Conservation (phyloP, 2,888 invertebrate genomes). For the Drosophila robusta region DNA sequence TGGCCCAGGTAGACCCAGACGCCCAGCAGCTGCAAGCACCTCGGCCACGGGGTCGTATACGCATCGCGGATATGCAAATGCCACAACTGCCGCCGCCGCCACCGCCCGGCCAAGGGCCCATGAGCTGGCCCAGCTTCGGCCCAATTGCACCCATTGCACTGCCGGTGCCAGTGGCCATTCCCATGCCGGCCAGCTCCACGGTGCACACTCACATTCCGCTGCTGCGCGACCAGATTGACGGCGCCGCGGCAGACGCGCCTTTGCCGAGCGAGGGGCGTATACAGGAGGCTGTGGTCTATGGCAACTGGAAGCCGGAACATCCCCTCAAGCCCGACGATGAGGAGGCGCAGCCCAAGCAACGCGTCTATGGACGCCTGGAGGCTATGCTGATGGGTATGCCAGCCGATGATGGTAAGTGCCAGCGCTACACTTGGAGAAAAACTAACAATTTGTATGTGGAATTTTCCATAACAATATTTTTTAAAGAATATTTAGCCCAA, state of each 20-base stretch:
- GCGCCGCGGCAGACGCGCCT: constrained; percentile 13
- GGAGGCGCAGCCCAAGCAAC: constrained; percentile 47
- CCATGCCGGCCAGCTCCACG: constrained; percentile 54
- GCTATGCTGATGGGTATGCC: constrained; percentile 73
- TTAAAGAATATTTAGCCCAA: too few species aligned
- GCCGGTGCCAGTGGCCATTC: constrained; percentile 14
- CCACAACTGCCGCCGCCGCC: constrained; percentile 24
- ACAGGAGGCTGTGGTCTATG: constrained; percentile 76
- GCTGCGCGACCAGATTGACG: constrained; percentile 46
- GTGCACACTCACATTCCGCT: constrained; percentile 71
- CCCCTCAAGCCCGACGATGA: constrained; percentile 60
- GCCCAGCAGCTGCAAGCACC: constrained; percentile 59
- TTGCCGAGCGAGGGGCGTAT: constrained; percentile 26
- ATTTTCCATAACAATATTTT: too few species aligned
- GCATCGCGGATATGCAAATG: constrained; percentile 60
- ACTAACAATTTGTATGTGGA: too few species aligned
- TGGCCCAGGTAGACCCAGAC: constrained; percentile 31
- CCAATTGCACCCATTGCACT: constrained; percentile 15
- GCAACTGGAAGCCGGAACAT: constrained; percentile 79
- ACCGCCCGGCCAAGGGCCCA: constrained; percentile 10
- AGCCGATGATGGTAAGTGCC: constrained; percentile 44
- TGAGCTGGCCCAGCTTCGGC: constrained; percentile 46
- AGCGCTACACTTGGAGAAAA: not conserved
- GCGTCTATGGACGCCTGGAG: constrained; percentile 63
- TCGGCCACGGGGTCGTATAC: constrained; percentile 66